phyloP scores from a whole-genome alignment of 2,888 invertebrate genomes.

The Tetrapedia diversipes region DNA sequence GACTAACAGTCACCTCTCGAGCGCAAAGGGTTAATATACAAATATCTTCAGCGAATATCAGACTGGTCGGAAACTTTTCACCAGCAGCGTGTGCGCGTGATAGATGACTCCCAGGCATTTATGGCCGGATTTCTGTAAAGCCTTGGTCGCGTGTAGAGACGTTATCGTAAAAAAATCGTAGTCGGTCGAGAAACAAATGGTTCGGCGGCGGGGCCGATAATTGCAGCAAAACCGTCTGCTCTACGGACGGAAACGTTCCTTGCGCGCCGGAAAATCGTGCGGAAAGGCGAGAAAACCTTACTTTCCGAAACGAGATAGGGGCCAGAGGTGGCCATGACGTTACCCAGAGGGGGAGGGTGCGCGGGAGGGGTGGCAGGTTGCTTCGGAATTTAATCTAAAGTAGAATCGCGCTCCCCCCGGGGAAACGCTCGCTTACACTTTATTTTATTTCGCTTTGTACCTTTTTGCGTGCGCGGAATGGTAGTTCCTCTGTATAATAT shows the following conservation, averaged over 20 bases:
- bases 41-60: too few relatives aligned
- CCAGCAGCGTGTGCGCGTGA: too few relatives aligned
- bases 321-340: slow-evolving; percentile 14
- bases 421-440: slow-evolving; percentile 66
- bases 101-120: too few relatives aligned
- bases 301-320: slow-evolving; percentile 65
- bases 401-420: slow-evolving; percentile 72
- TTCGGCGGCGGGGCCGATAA: slow-evolving; percentile 46
- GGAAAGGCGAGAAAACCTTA: slow-evolving; percentile 58
- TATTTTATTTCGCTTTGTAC: slow-evolving; percentile 71
- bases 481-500: slow-evolving; percentile 57
- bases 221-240: slow-evolving; percentile 61
- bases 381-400: slow-evolving; percentile 79
- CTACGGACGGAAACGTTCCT: slow-evolving; percentile 47
- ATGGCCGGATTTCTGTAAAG: too few relatives aligned
- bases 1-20: too few relatives aligned
- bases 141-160: too few relatives aligned
- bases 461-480: slow-evolving; percentile 66
- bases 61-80: too few relatives aligned
- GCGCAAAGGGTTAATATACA: too few relatives aligned
- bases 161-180: slow-evolving; percentile 41
- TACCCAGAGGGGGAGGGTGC: slow-evolving; percentile 10
- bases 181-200: slow-evolving; percentile 24
- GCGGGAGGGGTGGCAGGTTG: slow-evolving; percentile 41
- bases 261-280: slow-evolving; percentile 21